These are phyloP conservation scores for Scolopax mira DNA, from an alignment of 2,113 vertebrate genomes.

Conservation along the genomic window DNA sequence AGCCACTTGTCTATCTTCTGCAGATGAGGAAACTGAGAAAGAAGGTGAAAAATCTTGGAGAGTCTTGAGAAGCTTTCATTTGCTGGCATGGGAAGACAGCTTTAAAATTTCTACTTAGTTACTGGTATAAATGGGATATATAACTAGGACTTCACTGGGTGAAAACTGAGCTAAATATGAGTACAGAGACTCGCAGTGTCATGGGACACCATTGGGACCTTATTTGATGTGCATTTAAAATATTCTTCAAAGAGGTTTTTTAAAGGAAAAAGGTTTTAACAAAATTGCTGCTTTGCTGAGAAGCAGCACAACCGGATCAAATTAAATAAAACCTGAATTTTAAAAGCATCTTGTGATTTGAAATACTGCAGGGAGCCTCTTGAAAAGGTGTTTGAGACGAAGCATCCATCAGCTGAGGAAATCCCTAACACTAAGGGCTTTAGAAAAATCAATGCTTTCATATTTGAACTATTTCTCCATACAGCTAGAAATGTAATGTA, in stretches of 20 bases:
- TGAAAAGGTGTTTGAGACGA: conserved; percentile 10
- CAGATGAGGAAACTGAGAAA: not conserved
- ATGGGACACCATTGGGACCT: not conserved
- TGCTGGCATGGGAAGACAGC: not conserved
- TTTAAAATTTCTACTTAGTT: not conserved
- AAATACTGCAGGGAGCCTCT: conserved; percentile 6
- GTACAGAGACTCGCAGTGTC: not conserved
- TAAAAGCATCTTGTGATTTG: conserved; percentile 33
- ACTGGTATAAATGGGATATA: not conserved
- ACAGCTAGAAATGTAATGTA: conserved; percentile 24
- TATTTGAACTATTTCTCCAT: conserved; percentile 1
- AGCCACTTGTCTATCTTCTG: not conserved
- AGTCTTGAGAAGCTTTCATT: not conserved
- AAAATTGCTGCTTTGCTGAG: not conserved
- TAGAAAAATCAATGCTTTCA: conserved; percentile 3
- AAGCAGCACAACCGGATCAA: conserved; percentile 12
- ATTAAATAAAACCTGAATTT: conserved; percentile 25
- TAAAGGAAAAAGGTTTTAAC: not conserved
- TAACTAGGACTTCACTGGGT: not conserved
- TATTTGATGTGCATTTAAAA: not conserved
- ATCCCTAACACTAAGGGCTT: conserved; percentile 15
- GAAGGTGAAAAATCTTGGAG: not conserved
- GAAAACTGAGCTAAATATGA: not conserved
- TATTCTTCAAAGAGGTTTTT: not conserved
- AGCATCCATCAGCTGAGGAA: conserved; percentile 18